phyloP scores from a whole-genome alignment of 2,113 vertebrate genomes.

The Hiodon tergisus region DNA sequence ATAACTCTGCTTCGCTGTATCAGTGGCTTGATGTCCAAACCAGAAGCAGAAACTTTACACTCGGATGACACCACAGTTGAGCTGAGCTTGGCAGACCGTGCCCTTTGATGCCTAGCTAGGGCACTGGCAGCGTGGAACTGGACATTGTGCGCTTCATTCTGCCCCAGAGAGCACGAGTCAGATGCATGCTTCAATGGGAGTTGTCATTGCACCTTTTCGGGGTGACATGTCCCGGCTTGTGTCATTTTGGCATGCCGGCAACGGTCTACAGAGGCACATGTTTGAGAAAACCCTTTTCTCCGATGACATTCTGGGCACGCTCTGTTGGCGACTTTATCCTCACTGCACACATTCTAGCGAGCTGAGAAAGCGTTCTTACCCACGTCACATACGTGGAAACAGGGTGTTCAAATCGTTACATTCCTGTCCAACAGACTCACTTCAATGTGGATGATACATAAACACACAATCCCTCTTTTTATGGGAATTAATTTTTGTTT shows the following conservation, averaged over 20 bases:
- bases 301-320: too few species aligned
- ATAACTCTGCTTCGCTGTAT: slow-evolving; percentile 33
- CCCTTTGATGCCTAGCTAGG: neutral
- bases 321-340: too few species aligned
- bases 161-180: neutral
- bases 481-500: slow-evolving; percentile 39
- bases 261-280: too few species aligned
- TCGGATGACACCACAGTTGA: neutral
- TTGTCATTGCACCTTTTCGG: too few species aligned
- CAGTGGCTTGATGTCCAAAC: neutral
- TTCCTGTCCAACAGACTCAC: neutral
- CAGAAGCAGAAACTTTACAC: slow-evolving; percentile 9
- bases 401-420: too few species aligned
- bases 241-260: too few species aligned
- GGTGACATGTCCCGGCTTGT: too few species aligned
- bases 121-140: neutral
- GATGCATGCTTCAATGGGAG: neutral
- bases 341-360: too few species aligned
- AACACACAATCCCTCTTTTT: neutral
- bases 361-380: too few species aligned
- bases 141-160: neutral
- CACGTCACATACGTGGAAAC: too few species aligned
- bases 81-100: neutral
- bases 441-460: slow-evolving; percentile 19
- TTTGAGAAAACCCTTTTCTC: too few species aligned